Evolutionary conservation across 2,888 invertebrate species (phyloP).

Genomic region (Sarcophaga variegata): DNA sequence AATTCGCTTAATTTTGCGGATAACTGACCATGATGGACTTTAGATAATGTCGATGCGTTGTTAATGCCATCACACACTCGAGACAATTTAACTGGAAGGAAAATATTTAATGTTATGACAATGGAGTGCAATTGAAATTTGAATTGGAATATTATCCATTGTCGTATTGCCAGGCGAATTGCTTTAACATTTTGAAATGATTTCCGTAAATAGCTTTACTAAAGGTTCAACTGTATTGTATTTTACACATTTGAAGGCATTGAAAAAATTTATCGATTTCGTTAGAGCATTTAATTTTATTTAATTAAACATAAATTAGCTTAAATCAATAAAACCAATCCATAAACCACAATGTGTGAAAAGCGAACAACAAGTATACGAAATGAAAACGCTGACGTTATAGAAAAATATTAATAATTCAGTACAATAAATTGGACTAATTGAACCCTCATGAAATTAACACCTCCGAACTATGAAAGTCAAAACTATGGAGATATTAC

Average conservation of each 20-base stretch:
- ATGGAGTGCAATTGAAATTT: too few species aligned
- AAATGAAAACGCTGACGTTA: conserved; percentile 40
- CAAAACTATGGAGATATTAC: not conserved
- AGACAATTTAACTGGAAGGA: too few species aligned
- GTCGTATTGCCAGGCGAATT: too few species aligned
- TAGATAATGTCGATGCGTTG: too few species aligned
- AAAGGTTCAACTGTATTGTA: not conserved
- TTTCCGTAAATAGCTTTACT: not conserved
- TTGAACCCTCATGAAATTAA: conserved; percentile 80
- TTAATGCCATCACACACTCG: too few species aligned
- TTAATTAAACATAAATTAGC: conserved; percentile 44
- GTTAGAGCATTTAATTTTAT: conserved; percentile 22
- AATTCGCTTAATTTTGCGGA: too few species aligned
- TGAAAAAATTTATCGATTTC: not conserved
- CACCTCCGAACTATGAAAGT: conserved; percentile 72
- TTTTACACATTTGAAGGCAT: not conserved
- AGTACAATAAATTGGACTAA: conserved; percentile 72
- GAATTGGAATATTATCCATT: too few species aligned
- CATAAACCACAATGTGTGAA: not conserved
- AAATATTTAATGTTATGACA: too few species aligned
- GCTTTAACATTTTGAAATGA: too few species aligned
- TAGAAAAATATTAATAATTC: conserved; percentile 43
- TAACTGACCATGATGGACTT: too few species aligned
- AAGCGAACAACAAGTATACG: not conserved
- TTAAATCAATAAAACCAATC: conserved; percentile 26